These are phyloP conservation scores for Icerya purchasi DNA, from an alignment of 2,888 invertebrate species.

Conservation along the genomic window DNA sequence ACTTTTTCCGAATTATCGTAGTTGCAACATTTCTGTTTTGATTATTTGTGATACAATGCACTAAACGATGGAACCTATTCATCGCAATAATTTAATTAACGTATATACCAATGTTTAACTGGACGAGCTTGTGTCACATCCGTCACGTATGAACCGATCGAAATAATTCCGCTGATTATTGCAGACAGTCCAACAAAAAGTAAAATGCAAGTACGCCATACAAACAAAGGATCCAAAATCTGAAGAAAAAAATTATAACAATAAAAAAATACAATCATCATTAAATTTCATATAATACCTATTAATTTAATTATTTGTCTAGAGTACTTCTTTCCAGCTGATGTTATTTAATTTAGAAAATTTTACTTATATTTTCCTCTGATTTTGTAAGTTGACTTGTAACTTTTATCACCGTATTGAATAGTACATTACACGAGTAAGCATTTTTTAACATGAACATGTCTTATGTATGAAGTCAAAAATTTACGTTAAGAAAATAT, in stretches of 20 bases:
- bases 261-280: slow-evolving; percentile 4
- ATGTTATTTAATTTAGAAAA: not conserved
- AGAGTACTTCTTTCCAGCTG: too few relatives aligned
- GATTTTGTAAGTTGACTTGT: slow-evolving; percentile 18
- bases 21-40: not conserved
- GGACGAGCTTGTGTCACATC: slow-evolving; percentile 28
- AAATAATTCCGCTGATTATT: slow-evolving; percentile 27
- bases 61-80: slow-evolving; percentile 7
- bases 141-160: slow-evolving; percentile 29
- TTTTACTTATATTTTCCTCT: slow-evolving; percentile 30
- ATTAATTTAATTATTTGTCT: not conserved
- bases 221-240: slow-evolving; percentile 32
- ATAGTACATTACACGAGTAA: too few relatives aligned
- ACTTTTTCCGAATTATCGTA: slow-evolving; percentile 10
- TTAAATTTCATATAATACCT: slow-evolving; percentile 4
- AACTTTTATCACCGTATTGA: too few relatives aligned
- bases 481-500: too few relatives aligned
- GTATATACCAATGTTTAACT: slow-evolving; percentile 26
- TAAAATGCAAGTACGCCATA: slow-evolving; percentile 30
- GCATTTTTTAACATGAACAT: too few relatives aligned
- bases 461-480: too few relatives aligned
- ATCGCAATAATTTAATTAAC: slow-evolving; percentile 11
- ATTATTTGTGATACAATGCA: not conserved
- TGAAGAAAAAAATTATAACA: slow-evolving; percentile 23
- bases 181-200: slow-evolving; percentile 28